Base-by-base conservation (phyloP, 2,113 vertebrate genomes). In the Menidia beryllina region DNA sequence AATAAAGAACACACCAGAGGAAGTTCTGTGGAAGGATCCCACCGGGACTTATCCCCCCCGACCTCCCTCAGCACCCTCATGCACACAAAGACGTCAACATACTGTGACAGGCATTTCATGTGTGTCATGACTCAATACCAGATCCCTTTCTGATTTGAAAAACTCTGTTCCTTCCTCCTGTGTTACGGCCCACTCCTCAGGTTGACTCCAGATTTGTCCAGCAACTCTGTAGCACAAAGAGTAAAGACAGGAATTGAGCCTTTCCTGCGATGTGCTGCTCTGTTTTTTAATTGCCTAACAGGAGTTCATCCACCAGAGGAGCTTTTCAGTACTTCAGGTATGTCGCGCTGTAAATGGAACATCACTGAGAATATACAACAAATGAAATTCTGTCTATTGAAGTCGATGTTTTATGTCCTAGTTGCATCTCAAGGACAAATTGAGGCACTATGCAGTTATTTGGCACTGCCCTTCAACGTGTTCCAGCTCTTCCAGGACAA, bases 401-500 rank as follows among this genome's bases (percentile, higher is more conserved):
- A 52, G n/a, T 3, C 66, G 0, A 58, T 8, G 1, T 55, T 61
- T 73, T 49, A 17, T 43, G 2, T 90, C 14, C 81, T 85, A 98
- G 97, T 82, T 91, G 89, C 91, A 73, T 77, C 93, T 82, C 96
- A 95, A 85, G 94, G 84, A 61, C 95, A 97, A n/a, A 92, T 95
- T 82, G 93, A 92, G 84, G 94, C 96, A 45, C 93, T 99, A 62
- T 99, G 97, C 88, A 94, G 91, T 90, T 99, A 97, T 73, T 90
- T 99, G 55, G 95, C 94, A 59, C 90, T 99, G 52, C 98, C 98
- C 56, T 93, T 94, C 69, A 97, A 99, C 89, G 80, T 99, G 62
- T 98, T 98, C 85, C 91, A 96, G 87, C 96, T 99, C 80, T 99
- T 98, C 85, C 95, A 95, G 64, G 95, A 97, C 11, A 94, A 99